A percentile compares a stretch with the other conserved stretches of the same genome.
These are phyloP conservation scores for Enteromius afrohamiltoni DNA, from an alignment of 2,797 vertebrate species.

Conservation along the genomic window DNA sequence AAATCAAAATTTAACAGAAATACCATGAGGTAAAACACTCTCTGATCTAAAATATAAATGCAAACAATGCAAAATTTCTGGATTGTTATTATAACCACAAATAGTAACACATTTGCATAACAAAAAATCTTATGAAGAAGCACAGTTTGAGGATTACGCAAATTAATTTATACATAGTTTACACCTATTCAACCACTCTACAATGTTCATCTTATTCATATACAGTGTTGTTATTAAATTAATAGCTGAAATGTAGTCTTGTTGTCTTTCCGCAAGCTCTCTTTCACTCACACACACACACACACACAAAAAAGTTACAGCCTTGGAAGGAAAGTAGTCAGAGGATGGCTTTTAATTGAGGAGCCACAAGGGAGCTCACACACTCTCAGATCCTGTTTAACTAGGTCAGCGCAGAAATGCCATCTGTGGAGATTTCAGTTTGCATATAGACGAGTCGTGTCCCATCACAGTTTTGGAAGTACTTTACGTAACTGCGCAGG, in stretches of 20 bases:
- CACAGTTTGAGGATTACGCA: background rate
- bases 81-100: background rate
- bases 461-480: constrained; percentile 24
- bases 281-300: constrained; percentile 14
- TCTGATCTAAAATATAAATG: background rate
- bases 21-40: background rate
- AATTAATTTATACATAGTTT: background rate
- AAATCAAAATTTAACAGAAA: background rate
- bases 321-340: constrained; percentile 47
- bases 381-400: constrained; percentile 53
- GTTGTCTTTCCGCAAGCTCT: background rate
- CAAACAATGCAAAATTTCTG: background rate
- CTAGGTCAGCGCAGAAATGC: constrained; percentile 61
- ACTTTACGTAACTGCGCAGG: constrained; percentile 14
- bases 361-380: constrained; percentile 53
- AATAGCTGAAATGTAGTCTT: constrained; percentile 14
- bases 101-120: background rate
- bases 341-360: constrained; percentile 47
- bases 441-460: constrained; percentile 43
- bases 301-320: constrained; percentile 41
- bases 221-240: constrained; percentile 26
- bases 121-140: background rate
- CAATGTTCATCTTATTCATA: background rate
- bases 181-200: background rate
- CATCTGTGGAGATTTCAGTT: constrained; percentile 58